Base-by-base conservation (phyloP, 2,797 vertebrate genomes). In the Tachyglossus aculeatus region DNA sequence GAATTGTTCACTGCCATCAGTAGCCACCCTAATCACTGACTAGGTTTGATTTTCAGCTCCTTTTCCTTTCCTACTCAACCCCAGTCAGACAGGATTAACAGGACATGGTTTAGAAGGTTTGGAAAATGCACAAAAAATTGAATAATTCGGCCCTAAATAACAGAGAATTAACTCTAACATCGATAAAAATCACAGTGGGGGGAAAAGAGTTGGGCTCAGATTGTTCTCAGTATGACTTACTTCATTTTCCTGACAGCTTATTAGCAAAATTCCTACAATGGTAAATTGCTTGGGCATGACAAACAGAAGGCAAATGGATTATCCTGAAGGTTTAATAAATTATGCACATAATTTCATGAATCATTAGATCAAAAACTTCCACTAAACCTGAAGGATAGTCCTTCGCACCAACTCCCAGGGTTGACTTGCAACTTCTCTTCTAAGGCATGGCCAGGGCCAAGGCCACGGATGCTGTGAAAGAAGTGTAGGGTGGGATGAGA, bases 181-280 rank as follows among this genome's bases (percentile, higher is more conserved):
- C 47, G 22, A 71, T 11, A 63, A 25, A 52, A 48, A 6, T 48
- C 9, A 63, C 21, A 22, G 36, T 31, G 45, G 18, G 74, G 44
- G 27, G 38, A 54, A 58, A 56, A 36, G 0, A 45, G 21, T 8
- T 21, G 43, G 21, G 56, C 45, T 37, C n/a, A 25, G 57, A 36
- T 52, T 65, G 54, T 55, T 78, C 19, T 45, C 67, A 44, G 32
- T 16, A 34, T 3, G 38, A 58, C 13, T 40, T 38, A 38, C n/a
- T n/a, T n/a, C 71, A 40, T 69, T 81, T 80, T 78, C 45, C 58
- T 65, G 39, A 44, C 75, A 74, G 40, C 22, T 47, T 4, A 63
- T 14, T 50, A 72, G 54, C 27, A 24, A 9, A 25, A 77, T 68
- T 33, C 10, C 68, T 33, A 15, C 59, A 45, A 69, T 55, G 48